These are phyloP conservation scores for Diachrysia chrysitis DNA, from an alignment of 2,888 invertebrate genomes.

Conservation along the genomic window DNA sequence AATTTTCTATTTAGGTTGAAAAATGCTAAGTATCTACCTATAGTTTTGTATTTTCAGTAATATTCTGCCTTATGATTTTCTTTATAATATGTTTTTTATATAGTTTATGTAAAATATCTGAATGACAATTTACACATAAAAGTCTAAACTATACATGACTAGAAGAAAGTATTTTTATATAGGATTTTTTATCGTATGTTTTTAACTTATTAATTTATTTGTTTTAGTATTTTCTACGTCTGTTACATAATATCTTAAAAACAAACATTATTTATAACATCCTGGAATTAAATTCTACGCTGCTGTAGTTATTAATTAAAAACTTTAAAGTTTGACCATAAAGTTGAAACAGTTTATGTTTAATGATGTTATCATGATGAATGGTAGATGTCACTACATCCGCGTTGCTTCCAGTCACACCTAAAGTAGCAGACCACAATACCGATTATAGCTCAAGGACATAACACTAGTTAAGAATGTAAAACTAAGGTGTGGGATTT, in stretches of 20 bases:
- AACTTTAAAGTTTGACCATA: neutral
- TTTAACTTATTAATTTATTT: too few relatives aligned
- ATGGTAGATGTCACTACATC: conserved; percentile 30
- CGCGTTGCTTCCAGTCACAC: conserved; percentile 29
- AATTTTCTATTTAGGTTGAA: too few relatives aligned
- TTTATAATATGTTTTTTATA: too few relatives aligned
- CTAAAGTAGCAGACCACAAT: conserved; percentile 31
- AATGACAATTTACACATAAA: too few relatives aligned
- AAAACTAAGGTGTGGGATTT: conserved; percentile 38
- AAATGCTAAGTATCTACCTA: too few relatives aligned
- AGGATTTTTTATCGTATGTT: too few relatives aligned
- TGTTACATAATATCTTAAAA: neutral
- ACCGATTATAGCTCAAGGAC: conserved; percentile 51
- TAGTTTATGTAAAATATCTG: too few relatives aligned
- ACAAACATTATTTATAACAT: neutral
- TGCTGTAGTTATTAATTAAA: conserved; percentile 1
- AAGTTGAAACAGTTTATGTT: conserved; percentile 9
- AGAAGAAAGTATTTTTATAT: too few relatives aligned
- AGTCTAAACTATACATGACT: too few relatives aligned
- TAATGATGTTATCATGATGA: conserved; percentile 20
- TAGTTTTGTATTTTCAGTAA: too few relatives aligned
- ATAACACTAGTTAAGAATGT: conserved; percentile 39
- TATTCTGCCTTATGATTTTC: too few relatives aligned
- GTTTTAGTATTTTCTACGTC: neutral
- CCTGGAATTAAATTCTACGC: neutral